Conservation (phyloP, 2,113 vertebrate species). For the Manacus vitellinus region DNA sequence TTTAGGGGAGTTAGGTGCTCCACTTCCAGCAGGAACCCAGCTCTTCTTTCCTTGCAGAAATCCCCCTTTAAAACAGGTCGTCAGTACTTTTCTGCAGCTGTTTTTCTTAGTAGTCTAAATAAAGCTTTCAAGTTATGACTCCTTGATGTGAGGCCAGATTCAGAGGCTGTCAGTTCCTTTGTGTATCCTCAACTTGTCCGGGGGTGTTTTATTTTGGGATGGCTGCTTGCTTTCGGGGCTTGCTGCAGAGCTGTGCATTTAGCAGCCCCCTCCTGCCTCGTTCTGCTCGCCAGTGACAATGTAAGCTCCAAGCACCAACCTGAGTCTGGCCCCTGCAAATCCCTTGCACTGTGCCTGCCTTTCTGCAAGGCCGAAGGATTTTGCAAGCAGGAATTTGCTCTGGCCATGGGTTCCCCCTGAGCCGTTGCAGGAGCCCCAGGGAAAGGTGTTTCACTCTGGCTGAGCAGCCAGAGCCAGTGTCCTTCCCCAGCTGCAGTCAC, state of each 20-base stretch:
- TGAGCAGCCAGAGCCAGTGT: background rate
- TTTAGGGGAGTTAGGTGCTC: background rate
- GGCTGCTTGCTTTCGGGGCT: background rate
- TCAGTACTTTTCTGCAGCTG: background rate
- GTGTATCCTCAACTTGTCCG: background rate
- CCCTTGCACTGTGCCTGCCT: background rate
- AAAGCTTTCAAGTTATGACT: slow-evolving; percentile 14
- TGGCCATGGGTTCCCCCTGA: background rate
- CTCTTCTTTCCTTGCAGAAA: background rate
- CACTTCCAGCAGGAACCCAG: background rate
- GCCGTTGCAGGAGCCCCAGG: background rate
- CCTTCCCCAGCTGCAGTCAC: background rate
- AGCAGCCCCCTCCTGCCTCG: background rate
- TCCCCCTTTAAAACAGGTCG: background rate
- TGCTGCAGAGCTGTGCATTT: background rate
- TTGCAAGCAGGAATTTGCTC: background rate
- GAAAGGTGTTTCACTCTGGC: background rate
- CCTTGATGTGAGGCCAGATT: slow-evolving; percentile 39
- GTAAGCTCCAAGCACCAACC: background rate
- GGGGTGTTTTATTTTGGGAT: slow-evolving; percentile 20
- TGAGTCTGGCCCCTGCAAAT: background rate
- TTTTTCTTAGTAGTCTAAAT: slow-evolving; percentile 19
- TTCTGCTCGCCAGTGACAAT: background rate
- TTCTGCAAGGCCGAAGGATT: background rate
- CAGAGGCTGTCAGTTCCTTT: slow-evolving; percentile 33